A percentile compares a stretch with the other conserved stretches of the same genome.
These are phyloP conservation scores for Lasiurus borealis DNA, from an alignment of 2,113 vertebrate genomes.

Conservation along the genomic window DNA sequence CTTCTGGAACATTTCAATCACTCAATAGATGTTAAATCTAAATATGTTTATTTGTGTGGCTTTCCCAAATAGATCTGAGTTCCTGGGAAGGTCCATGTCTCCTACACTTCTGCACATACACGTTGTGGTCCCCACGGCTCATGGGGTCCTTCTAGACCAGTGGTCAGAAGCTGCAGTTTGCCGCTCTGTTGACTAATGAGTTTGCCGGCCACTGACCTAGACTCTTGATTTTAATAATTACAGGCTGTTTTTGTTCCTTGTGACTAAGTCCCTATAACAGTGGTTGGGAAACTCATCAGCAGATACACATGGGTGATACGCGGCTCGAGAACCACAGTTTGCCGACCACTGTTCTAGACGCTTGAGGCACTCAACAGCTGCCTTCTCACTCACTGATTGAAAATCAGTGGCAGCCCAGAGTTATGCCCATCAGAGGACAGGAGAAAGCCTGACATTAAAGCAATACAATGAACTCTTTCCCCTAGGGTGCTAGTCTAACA, in stretches of 20 bases:
- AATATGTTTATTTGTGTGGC: not conserved
- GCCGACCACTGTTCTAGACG: no score
- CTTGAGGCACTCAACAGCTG: not conserved
- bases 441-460: conserved; percentile 58
- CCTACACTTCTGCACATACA: not conserved
- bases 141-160: no score
- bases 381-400: not conserved
- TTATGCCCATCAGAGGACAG: conserved; percentile 18
- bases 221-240: no score
- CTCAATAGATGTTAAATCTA: not conserved
- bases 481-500: conserved; percentile 69
- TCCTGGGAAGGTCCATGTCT: not conserved
- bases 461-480: conserved; percentile 68
- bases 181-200: no score
- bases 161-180: no score
- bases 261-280: no score
- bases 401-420: conserved; percentile 9
- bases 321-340: no score
- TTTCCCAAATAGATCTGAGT: not conserved
- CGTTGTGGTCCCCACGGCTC: not conserved
- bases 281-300: no score
- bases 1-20: not conserved
- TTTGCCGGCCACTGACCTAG: no score
- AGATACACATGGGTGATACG: no score
- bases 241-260: no score